Conservation (phyloP, 1,140 invertebrate genomes). For the Lordiphosa stackelbergi region DNA sequence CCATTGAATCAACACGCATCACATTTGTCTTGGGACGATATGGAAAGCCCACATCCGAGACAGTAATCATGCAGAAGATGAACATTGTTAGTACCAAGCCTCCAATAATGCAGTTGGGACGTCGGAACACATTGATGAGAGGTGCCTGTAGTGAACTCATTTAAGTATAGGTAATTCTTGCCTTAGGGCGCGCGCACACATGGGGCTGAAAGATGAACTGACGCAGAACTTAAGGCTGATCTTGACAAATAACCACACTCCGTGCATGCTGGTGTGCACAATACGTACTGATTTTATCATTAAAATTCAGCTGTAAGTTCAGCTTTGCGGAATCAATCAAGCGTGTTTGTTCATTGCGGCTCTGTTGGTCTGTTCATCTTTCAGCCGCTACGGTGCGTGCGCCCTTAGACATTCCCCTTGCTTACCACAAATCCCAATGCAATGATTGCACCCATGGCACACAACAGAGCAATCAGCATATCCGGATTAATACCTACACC, state of each 20-base stretch:
- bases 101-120: slow-evolving; percentile 74
- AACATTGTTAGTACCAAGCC: slow-evolving; percentile 77
- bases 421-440: slow-evolving; percentile 61
- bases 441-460: slow-evolving; percentile 75
- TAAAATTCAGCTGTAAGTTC: too few relatives aligned
- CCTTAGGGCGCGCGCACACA: too few relatives aligned
- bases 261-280: too few relatives aligned
- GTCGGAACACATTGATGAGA: slow-evolving; percentile 55
- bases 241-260: too few relatives aligned
- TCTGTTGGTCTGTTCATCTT: too few relatives aligned
- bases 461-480: slow-evolving; percentile 77
- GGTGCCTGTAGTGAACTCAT: slow-evolving; percentile 34
- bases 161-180: background rate
- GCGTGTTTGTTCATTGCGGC: too few relatives aligned
- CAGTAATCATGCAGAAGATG: slow-evolving; percentile 78
- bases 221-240: too few relatives aligned
- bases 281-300: too few relatives aligned
- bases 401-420: too few relatives aligned
- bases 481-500: slow-evolving; percentile 81
- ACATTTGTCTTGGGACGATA: slow-evolving; percentile 84
- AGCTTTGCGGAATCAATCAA: too few relatives aligned
- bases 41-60: slow-evolving; percentile 87
- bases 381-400: too few relatives aligned
- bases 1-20: slow-evolving; percentile 83
- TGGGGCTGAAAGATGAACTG: too few relatives aligned